Evolutionary conservation across 2,888 invertebrate genomes (phyloP), one percentile per base, ranked within the genome.

Genomic region (Ophion costatus): DNA sequence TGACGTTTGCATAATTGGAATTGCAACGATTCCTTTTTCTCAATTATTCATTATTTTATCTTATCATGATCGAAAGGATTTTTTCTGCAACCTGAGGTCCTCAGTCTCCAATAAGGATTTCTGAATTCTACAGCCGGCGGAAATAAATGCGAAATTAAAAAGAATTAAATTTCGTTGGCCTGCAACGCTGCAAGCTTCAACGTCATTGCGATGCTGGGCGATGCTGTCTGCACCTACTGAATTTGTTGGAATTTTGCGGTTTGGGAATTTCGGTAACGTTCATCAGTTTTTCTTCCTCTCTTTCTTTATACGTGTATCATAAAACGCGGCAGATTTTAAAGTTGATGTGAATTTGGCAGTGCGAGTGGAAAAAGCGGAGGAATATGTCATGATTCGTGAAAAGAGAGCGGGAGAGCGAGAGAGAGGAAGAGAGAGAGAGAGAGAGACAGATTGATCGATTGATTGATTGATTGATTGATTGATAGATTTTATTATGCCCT

Each of bases 301-400:
- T 51, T 45, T 45, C 14, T 29, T 29, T 29, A 29, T 29, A 29
- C 3, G 29, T 29, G 29, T 29, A 29, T 29, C 2, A 29, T 29
- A 29, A 2, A 29, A 29, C 6, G 22, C 42, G 38, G 42, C 10
- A 24, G 11, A 11, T 63, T 74, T 74, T 6, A 45, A 24, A 24
- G 45, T 74, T 29, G 22, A 4, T 64, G 67, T 57, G 64, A 73
- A 66, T 73, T 59, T 20, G n/a, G 29, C 45, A 57, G 51, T 57
- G 57, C n/a, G 22, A 56, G 57, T 66, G 57, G 24, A 20, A 64
- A 29, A 59, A 29, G 71, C 20, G 24, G 29, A 64, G 38, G 67
- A 74, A 80, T 42, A 29, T 57, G 69, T 74, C 74, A 24, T 10
- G 51, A 24, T 57, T 59, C 38, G 56, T 24, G 56, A 70, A 69